These are phyloP conservation scores for Eubasilissa splendida DNA, from an alignment of 2,888 invertebrate genomes.

Conservation along the genomic window DNA sequence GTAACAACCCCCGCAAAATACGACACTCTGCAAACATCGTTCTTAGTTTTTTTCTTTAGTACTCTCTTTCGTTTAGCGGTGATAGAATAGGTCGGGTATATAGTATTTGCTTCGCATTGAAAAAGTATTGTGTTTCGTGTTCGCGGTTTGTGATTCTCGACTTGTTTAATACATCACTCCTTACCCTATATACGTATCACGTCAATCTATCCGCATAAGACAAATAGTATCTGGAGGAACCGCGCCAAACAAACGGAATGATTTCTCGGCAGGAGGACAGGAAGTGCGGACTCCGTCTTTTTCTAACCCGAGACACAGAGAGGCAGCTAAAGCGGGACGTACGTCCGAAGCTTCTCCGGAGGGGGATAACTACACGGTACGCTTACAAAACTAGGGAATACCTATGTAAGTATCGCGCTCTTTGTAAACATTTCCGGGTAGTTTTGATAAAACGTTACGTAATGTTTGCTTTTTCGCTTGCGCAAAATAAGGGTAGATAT, in stretches of 20 bases:
- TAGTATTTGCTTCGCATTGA: neutral
- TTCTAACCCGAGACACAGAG: slow-evolving; percentile 29
- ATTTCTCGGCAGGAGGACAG: slow-evolving; percentile 46
- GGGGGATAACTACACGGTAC: slow-evolving; percentile 43
- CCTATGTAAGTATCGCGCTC: slow-evolving; percentile 44
- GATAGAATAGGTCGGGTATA: neutral
- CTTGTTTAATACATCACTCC: slow-evolving; percentile 50
- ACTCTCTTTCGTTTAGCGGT: neutral
- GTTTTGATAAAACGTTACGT: slow-evolving; percentile 46
- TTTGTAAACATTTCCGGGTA: slow-evolving; percentile 56
- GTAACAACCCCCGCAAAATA: slow-evolving; percentile 11
- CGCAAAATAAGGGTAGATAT: slow-evolving; percentile 7
- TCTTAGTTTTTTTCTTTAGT: neutral
- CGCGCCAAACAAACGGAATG: slow-evolving; percentile 58
- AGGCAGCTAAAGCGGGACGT: slow-evolving; percentile 31
- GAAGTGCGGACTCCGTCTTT: slow-evolving; percentile 31
- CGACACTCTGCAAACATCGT: neutral
- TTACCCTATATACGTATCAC: slow-evolving; percentile 56
- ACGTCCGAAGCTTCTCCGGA: slow-evolving; percentile 34
- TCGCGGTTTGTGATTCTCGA: slow-evolving; percentile 3
- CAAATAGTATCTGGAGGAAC: slow-evolving; percentile 58
- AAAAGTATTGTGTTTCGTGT: slow-evolving; percentile 16
- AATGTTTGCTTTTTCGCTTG: slow-evolving; percentile 39
- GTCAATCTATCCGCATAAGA: slow-evolving; percentile 58
- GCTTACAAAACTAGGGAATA: slow-evolving; percentile 55